Percentiles rank a stretch among this genome's conserved stretches.
phyloP scores from a whole-genome alignment of 2,113 vertebrate species.

The Himantopus leucocephalus region DNA sequence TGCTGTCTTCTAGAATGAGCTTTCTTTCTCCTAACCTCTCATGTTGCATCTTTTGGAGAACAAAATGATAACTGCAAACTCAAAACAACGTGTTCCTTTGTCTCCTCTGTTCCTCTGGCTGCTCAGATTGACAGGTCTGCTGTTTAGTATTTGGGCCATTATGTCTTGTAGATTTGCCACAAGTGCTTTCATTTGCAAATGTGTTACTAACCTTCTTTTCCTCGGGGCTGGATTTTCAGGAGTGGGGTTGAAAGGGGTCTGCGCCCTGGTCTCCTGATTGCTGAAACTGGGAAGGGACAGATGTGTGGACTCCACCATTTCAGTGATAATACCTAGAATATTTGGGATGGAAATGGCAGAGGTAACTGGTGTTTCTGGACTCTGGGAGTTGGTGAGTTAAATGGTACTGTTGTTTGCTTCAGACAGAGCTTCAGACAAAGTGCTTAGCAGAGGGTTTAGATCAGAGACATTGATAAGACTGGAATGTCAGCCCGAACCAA shows the following conservation, averaged over 20 bases:
- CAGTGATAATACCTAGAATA: neutral
- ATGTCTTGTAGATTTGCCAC: neutral
- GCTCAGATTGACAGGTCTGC: neutral
- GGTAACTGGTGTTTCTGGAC: neutral
- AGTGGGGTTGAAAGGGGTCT: neutral
- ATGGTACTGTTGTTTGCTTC: neutral
- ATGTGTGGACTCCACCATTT: neutral
- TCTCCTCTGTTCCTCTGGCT: neutral
- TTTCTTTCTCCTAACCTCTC: neutral
- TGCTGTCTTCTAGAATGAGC: neutral
- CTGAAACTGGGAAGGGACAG: neutral
- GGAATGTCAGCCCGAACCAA: neutral
- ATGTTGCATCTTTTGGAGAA: neutral
- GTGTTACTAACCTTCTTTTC: neutral
- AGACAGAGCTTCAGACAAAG: neutral
- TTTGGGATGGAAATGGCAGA: neutral
- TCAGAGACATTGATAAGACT: constrained; percentile 24
- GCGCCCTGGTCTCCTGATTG: neutral
- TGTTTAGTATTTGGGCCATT: neutral
- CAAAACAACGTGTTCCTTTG: neutral
- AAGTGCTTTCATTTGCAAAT: neutral
- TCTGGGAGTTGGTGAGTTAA: constrained; percentile 9
- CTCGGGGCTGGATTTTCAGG: neutral
- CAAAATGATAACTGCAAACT: neutral
- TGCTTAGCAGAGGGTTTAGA: constrained; percentile 20